A percentile compares a stretch with the other conserved stretches of the same genome.
These are phyloP conservation scores for Echeneis naucrates DNA, from an alignment of 2,797 vertebrate genomes.

Conservation along the genomic window DNA sequence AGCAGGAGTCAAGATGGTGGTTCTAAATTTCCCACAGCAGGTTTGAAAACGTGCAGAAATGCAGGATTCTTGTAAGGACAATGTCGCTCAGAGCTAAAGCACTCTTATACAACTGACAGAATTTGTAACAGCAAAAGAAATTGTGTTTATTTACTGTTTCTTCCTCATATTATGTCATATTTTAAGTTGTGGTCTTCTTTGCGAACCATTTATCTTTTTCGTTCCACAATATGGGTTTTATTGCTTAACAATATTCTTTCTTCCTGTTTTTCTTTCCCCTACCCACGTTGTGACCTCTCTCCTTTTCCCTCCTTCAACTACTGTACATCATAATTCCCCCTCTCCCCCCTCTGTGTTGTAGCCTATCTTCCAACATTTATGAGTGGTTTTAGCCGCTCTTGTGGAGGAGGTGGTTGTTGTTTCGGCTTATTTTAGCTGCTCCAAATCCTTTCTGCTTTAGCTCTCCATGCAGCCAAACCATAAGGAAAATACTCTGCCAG, in stretches of 20 bases:
- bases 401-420: slow-evolving; percentile 66
- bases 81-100: slow-evolving; percentile 39
- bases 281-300: slow-evolving; percentile 1
- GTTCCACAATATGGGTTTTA: slow-evolving; percentile 12
- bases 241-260: slow-evolving; percentile 23
- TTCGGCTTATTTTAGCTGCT: slow-evolving; percentile 75
- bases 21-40: slow-evolving; percentile 37
- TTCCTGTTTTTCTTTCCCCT: not conserved
- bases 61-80: slow-evolving; percentile 47
- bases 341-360: slow-evolving; percentile 21
- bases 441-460: slow-evolving; percentile 61
- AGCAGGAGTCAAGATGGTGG: slow-evolving; percentile 29
- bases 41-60: slow-evolving; percentile 41
- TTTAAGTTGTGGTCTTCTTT: slow-evolving; percentile 7
- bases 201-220: slow-evolving; percentile 18
- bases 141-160: slow-evolving; percentile 22
- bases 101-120: slow-evolving; percentile 43
- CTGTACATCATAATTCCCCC: slow-evolving; percentile 37
- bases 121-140: slow-evolving; percentile 15
- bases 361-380: slow-evolving; percentile 70
- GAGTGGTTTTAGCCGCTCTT: slow-evolving; percentile 68
- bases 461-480: slow-evolving; percentile 53
- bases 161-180: slow-evolving; percentile 30
- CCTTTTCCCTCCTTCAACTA: slow-evolving; percentile 23
- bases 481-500: slow-evolving; percentile 51